A percentile compares a stretch with the other conserved stretches of the same genome.
Conservation (phyloP, 2,797 vertebrate species). For the Gobionotothen gibberifrons region DNA sequence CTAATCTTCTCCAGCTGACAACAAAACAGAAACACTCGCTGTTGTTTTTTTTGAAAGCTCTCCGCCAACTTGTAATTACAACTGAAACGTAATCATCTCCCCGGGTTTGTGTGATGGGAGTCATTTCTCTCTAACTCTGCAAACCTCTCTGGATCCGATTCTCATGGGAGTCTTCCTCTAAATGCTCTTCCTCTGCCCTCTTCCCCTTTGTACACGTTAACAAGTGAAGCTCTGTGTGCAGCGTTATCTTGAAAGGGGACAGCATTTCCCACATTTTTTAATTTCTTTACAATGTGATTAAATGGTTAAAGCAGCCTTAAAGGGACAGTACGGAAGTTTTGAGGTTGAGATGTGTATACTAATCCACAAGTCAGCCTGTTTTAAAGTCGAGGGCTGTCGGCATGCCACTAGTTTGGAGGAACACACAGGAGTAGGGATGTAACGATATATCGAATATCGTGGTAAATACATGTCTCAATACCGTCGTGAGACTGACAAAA, state of each 20-base stretch:
- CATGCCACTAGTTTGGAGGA: background rate
- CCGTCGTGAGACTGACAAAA: too few species aligned
- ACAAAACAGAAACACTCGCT: slow-evolving; percentile 23
- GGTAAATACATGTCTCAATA: too few species aligned
- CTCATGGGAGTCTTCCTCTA: background rate
- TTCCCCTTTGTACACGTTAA: background rate
- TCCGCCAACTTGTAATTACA: slow-evolving; percentile 42
- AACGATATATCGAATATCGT: too few species aligned
- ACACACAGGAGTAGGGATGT: background rate
- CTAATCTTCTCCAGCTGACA: slow-evolving; percentile 52
- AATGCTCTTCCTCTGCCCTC: background rate
- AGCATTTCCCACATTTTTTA: background rate
- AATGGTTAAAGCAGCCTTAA: background rate
- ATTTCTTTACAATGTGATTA: slow-evolving; percentile 5
- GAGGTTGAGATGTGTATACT: background rate
- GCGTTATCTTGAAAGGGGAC: background rate
- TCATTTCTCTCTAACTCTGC: slow-evolving; percentile 44
- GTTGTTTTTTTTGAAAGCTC: slow-evolving; percentile 24
- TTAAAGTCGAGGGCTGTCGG: too few species aligned
- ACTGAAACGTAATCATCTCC: slow-evolving; percentile 46
- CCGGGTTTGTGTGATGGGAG: slow-evolving; percentile 53
- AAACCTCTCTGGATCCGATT: slow-evolving; percentile 3
- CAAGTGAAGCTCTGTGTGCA: slow-evolving; percentile 10
- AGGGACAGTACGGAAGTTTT: background rate
- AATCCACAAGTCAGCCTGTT: too few species aligned